Evolutionary conservation across 2,888 invertebrate genomes (phyloP), one percentile per base, ranked within the genome.

Genomic region (Scaptomyza reducta): DNA sequence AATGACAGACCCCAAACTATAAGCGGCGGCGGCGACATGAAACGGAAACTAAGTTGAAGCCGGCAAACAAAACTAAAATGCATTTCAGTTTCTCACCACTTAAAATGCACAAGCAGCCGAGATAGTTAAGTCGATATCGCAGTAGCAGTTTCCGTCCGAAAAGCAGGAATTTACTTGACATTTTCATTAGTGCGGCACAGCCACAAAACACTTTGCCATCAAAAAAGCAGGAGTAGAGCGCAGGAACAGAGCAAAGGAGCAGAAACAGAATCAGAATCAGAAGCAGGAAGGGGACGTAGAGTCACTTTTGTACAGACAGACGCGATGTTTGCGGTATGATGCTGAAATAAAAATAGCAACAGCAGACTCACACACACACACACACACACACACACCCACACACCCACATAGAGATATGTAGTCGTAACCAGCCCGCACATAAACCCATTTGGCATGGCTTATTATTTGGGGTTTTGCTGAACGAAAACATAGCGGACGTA

Each of bases 121-220:
- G 88, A 85, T 90, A 89, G 89, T 90, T 90, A 89, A 89, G 88
- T 87, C 89, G 89, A 89, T 89, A 89, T 89, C 89, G 77, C 78
- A 74, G 70, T 68, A 79, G 68, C 81, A 79, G 87, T 88, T 89
- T 89, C 89, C 89, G 90, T 84, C 89, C 89, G 74, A 90, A 88
- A 40, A 89, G 83, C 89, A 90, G 89, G 89, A 90, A 90, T 90
- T 89, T 90, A 87, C 89, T 89, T 90, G 90, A 90, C 90, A 90
- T 89, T 89, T 90, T 89, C 90, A 90, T 90, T 89, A 90, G 86
- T 79, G 83, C 74, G 67, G 72, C 78, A 76, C 84, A 81, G 86
- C 79, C 85, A 79, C 79, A 85, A 85, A 77, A 87, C 79, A 87
- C 87, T 87, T 84, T 82, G 81, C 81, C 78, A 69, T 57, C 59